Evolutionary conservation across 1,140 invertebrate species (phyloP), one percentile per base, ranked within the genome.

Genomic region (Oncopodura yosiiana): DNA sequence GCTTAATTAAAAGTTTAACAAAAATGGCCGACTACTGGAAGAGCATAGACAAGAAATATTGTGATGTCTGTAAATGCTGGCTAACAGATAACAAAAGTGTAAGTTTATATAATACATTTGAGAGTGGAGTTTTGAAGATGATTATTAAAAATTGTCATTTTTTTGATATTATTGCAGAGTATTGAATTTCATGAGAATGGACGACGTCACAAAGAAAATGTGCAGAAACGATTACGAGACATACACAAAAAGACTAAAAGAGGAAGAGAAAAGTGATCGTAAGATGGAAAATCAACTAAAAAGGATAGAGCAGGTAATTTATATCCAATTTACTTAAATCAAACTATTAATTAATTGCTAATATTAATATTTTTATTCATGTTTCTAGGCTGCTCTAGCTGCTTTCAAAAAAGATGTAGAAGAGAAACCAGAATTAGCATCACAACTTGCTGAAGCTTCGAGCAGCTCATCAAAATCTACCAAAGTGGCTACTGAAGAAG

Each of bases 51-150:
- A 81, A 89, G 50, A 96, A 96, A 70, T 96, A 84, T 70, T 98
- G 94, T 68, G 91, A 96, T 63, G 92, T 92, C 71, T 98, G 94
- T 71, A 97, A 96, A 73, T 95, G 92, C 69, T 98, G 94, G 93
- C 86, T 95, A 63, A 85, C 90, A 48, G 93, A 96, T 72, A 98
- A 97, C 70, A 94, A 91, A 78, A 84, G 91, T 38, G 87, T 90
- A 77, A 80, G 80, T 72, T 60, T n/a, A 51, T 58, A 34, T 37
- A 36, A 19, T 45, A 30, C 8, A 36, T 39, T 49, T 32, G 12
- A 29, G 9, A 24, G 43, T 4, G 6, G 18, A 34, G 5, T 32
- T 12, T 48, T 30, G 12, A 11, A 30, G 9, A 48, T 16, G 3
- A 16, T 50, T 11, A 37, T 21, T 49, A 55, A 2, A 11, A 30